Percentiles rank a stretch among this genome's conserved stretches.
Conservation (phyloP, 2,888 invertebrate species). For the Schrankia costaestrigalis region DNA sequence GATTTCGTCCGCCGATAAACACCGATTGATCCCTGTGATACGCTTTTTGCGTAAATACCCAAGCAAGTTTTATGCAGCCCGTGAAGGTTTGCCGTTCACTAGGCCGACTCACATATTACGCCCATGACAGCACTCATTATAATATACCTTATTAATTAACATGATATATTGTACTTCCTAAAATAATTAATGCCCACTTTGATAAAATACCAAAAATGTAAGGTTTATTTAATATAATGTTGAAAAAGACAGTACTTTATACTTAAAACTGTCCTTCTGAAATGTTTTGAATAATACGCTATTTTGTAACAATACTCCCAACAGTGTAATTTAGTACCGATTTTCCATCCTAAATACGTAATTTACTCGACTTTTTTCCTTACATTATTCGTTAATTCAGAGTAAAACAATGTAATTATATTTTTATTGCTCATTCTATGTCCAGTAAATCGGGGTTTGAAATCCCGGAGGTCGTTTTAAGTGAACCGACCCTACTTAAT, state of each 20-base stretch:
- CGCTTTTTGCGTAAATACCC: conserved; percentile 77
- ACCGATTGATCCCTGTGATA: conserved; percentile 74
- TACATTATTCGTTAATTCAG: conserved; percentile 56
- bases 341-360: conserved; percentile 50
- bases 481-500: conserved; percentile 69
- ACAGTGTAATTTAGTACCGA: conserved; percentile 49
- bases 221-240: conserved; percentile 7
- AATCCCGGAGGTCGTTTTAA: conserved; percentile 67
- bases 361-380: conserved; percentile 51
- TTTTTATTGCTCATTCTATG: conserved; percentile 75
- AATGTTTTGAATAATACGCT: conserved; percentile 46
- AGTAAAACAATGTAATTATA: conserved; percentile 73
- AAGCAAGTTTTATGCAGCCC: conserved; percentile 59
- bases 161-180: too few relatives aligned
- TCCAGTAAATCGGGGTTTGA: conserved; percentile 70
- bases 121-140: conserved; percentile 17
- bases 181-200: too few relatives aligned
- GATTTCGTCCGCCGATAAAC: conserved; percentile 72
- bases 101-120: conserved; percentile 25
- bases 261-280: conserved; percentile 33
- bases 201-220: not conserved
- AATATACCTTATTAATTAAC: conserved; percentile 12
- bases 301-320: conserved; percentile 47
- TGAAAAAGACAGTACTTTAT: conserved; percentile 20
- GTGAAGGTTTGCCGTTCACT: conserved; percentile 46